Conservation (phyloP, 2,113 vertebrate species). For the Hippocampus guttulatus region DNA sequence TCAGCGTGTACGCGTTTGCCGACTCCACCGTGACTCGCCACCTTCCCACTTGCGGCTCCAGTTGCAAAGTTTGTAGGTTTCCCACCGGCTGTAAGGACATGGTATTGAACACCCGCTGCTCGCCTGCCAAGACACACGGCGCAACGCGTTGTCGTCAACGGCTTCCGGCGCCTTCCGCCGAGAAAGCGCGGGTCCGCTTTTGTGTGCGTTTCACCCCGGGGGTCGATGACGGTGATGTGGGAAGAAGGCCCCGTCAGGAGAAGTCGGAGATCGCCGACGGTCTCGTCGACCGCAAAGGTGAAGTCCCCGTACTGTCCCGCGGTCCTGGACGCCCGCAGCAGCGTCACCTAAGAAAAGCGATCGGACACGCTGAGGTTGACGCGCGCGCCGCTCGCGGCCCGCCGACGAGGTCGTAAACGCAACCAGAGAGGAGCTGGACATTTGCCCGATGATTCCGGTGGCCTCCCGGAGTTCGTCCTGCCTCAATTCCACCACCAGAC, state of each 20-base stretch:
- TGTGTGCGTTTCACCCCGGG: constrained; percentile 43
- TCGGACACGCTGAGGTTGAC: background rate
- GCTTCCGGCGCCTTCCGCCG: too few relatives aligned
- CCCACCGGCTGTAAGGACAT: constrained; percentile 32
- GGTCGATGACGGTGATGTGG: constrained; percentile 42
- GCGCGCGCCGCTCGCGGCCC: background rate
- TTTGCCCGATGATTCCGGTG: constrained; percentile 41
- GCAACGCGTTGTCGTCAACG: too few relatives aligned
- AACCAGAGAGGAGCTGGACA: constrained; percentile 49
- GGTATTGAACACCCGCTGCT: accelerated
- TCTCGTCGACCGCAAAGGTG: constrained; percentile 48
- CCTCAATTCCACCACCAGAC: constrained; percentile 48
- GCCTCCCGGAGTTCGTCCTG: constrained; percentile 35
- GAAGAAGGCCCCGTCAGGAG: constrained; percentile 48
- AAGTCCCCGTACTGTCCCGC: constrained; percentile 41
- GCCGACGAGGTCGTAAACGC: background rate
- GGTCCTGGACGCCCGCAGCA: constrained; percentile 47
- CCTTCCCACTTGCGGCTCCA: constrained; percentile 36
- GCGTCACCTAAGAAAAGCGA: constrained; percentile 47
- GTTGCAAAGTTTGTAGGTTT: constrained; percentile 46
- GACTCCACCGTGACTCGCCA: constrained; percentile 54
- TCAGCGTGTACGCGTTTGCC: constrained; percentile 49
- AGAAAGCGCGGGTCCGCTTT: background rate
- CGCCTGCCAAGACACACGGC: background rate
- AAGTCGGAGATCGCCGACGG: constrained; percentile 33